Conservation (phyloP, 2,797 vertebrate species). For the Anas flavirostris region DNA sequence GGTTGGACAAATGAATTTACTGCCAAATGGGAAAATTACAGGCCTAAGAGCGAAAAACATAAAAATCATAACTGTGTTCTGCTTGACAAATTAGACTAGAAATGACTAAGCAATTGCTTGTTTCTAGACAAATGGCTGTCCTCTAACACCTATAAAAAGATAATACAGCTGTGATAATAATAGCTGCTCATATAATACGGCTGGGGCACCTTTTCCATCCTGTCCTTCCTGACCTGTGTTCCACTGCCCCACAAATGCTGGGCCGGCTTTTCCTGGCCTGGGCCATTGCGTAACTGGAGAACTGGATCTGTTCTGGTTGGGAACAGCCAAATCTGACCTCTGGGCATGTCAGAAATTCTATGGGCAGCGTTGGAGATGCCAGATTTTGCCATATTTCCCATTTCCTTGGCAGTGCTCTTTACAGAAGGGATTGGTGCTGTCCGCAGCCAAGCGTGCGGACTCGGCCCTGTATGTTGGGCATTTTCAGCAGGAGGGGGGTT, state of each 20-base stretch:
- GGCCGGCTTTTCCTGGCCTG: background rate
- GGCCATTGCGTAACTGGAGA: background rate
- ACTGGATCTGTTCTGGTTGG: background rate
- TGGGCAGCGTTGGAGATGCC: background rate
- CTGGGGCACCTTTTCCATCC: background rate
- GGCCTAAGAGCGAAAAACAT: background rate
- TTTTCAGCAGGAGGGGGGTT: background rate
- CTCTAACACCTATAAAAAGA: background rate
- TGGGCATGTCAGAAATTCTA: background rate
- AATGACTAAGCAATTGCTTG: background rate
- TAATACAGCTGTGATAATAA: too few species aligned
- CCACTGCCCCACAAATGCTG: background rate
- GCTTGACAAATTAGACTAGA: background rate
- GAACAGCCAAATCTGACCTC: background rate
- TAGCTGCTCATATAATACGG: background rate
- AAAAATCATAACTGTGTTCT: background rate
- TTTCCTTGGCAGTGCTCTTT: background rate
- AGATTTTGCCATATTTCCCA: background rate
- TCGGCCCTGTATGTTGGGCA: background rate
- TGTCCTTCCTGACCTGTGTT: background rate
- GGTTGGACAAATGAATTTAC: background rate
- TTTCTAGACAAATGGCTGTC: background rate
- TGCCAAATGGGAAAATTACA: background rate
- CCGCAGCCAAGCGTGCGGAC: background rate
- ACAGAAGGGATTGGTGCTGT: background rate